Evolutionary conservation across 2,888 invertebrate genomes (phyloP).

Genomic region (Phymatocera aterrima): DNA sequence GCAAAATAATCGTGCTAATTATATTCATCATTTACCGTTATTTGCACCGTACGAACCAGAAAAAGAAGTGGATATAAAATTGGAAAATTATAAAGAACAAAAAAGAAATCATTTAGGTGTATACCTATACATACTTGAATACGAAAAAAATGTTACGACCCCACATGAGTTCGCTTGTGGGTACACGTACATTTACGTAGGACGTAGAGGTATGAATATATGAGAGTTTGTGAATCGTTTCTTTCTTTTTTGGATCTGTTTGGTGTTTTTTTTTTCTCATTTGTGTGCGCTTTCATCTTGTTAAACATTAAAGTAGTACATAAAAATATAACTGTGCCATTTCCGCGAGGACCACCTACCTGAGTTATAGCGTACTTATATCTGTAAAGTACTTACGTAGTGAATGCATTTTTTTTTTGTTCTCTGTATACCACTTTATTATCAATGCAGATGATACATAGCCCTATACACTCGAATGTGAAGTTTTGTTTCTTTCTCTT

Average conservation of each 20-base stretch:
- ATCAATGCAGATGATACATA: too few species aligned
- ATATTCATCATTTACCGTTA: slow-evolving; percentile 8
- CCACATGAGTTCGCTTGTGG: neutral
- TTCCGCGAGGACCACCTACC: neutral
- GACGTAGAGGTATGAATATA: too few species aligned
- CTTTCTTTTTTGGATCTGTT: neutral
- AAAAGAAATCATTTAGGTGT: neutral
- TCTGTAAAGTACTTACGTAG: too few species aligned
- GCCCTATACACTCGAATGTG: too few species aligned
- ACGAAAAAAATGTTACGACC: slow-evolving; percentile 11
- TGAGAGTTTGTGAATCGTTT: neutral
- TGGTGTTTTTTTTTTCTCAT: neutral
- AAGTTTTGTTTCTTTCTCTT: too few species aligned
- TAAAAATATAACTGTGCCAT: neutral
- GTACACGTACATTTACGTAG: neutral
- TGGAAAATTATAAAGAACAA: neutral
- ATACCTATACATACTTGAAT: too few species aligned
- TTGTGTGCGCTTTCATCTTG: neutral
- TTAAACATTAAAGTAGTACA: neutral
- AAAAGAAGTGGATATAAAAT: neutral
- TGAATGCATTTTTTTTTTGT: too few species aligned
- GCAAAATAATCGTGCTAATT: slow-evolving; percentile 1
- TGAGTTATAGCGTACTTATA: too few species aligned
- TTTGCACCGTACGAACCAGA: neutral
- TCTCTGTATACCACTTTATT: too few species aligned